phyloP scores from a whole-genome alignment of 2,888 invertebrate species.

The Caenorhabditis sp. region DNA sequence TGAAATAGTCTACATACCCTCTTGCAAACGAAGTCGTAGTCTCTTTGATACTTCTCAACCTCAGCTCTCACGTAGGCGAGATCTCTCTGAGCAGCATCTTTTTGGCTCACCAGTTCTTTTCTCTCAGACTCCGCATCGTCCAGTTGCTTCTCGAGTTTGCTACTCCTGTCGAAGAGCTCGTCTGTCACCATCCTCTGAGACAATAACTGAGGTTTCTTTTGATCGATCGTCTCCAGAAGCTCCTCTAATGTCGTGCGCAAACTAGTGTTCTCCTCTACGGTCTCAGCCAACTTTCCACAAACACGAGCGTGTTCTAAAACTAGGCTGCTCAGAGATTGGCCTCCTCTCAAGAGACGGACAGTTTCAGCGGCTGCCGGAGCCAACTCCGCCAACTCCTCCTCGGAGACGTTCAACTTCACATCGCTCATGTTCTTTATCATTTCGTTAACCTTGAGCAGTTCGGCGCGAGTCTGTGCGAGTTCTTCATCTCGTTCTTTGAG shows the following conservation, averaged over 20 bases:
- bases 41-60: slow-evolving; percentile 69
- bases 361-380: slow-evolving; percentile 74
- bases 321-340: slow-evolving; percentile 65
- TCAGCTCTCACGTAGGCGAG: slow-evolving; percentile 71
- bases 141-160: slow-evolving; percentile 44
- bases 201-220: slow-evolving; percentile 51
- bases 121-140: slow-evolving; percentile 52
- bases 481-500: slow-evolving; percentile 46
- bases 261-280: slow-evolving; percentile 54
- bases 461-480: slow-evolving; percentile 55
- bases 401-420: slow-evolving; percentile 61
- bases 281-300: slow-evolving; percentile 66
- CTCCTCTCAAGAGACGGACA: slow-evolving; percentile 67
- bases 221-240: slow-evolving; percentile 63
- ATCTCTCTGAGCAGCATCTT: slow-evolving; percentile 64
- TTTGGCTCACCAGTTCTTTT: slow-evolving; percentile 38
- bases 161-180: slow-evolving; percentile 48
- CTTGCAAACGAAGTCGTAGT: slow-evolving; percentile 46
- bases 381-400: slow-evolving; percentile 65
- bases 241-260: slow-evolving; percentile 69
- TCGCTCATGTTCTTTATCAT: slow-evolving; percentile 64
- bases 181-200: slow-evolving; percentile 55
- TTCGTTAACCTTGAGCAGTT: slow-evolving; percentile 65
- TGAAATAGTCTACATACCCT: background rate
- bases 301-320: slow-evolving; percentile 66